Percentiles rank a stretch among this genome's conserved stretches.
These are phyloP conservation scores for Hippopotamyrus pictus DNA, from an alignment of 2,797 vertebrate species.

Conservation along the genomic window DNA sequence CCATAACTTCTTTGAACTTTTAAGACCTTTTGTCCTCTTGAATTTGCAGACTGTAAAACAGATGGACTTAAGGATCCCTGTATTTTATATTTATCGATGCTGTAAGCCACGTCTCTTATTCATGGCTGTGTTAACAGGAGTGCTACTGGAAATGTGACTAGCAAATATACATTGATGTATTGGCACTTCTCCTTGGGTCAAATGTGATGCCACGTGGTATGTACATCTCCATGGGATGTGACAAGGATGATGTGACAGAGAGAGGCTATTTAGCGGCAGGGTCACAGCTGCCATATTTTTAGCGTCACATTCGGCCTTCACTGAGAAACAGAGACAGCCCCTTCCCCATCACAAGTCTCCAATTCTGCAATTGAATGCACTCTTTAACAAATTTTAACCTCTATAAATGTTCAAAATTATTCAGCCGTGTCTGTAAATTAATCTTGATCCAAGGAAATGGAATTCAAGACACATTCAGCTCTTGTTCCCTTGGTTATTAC, in stretches of 20 bases:
- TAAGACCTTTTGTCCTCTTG: slow-evolving; percentile 9
- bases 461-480: not conserved
- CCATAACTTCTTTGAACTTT: slow-evolving; percentile 13
- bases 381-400: slow-evolving; percentile 9
- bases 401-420: slow-evolving; percentile 10
- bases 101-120: not conserved
- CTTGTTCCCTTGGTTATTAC: not conserved
- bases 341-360: not conserved
- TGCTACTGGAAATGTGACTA: not conserved
- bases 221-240: not conserved
- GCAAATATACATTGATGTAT: not conserved
- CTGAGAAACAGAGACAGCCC: not conserved
- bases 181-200: not conserved
- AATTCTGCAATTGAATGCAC: not conserved
- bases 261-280: not conserved
- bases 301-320: not conserved
- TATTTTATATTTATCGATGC: not conserved
- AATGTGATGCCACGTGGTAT: not conserved
- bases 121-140: not conserved
- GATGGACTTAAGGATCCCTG: not conserved
- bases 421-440: slow-evolving; percentile 9
- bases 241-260: not conserved
- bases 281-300: not conserved
- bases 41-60: not conserved
- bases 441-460: not conserved